Base-by-base conservation (phyloP, 37 sponge, comb jelly and placozoan genomes). In the Spongia lamella region DNA sequence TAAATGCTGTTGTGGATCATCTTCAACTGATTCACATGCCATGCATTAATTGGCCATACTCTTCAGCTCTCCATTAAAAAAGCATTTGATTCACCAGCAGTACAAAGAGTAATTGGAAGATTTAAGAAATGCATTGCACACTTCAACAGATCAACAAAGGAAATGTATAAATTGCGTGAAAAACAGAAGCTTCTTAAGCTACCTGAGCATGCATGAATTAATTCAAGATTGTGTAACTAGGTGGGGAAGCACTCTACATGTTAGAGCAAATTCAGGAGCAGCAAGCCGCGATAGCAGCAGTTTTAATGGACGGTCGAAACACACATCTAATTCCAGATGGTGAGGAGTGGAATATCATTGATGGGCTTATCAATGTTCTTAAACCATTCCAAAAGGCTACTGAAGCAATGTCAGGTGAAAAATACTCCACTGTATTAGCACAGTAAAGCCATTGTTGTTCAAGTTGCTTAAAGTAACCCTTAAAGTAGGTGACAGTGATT, bases 271-370 rank as follows among this genome's bases (percentile, higher is more conserved):
- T 73, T 22, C 29, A 9, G 36, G 75, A 73, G 54, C 75, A 73
- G 31, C 60, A 73, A 31, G 75, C 75, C 37, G 75, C 75, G n/a
- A 73, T 73, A 26, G 75, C 75, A 73, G 75, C 75, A 35, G 61
- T 56, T 52, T 22, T 73, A 3, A 31, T 73, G 59, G 75, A 73
- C 30, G 19, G 32, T 22, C 57, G 56, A 1, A 56, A 56, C 3
- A 58, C 59, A 7, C 35, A 73, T 15, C 38, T 73, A 15, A 73
- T 73, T 57, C 75, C 75, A 2, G 36, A 54, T 22, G 75, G 56
- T 9, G 39, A 36, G 1, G 75, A 73, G 1, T 73, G 53, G 57
- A 30, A 15, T 4, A 32, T 38, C 0, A 53, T 25, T 21, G 72
- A n/a, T 29, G 61, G 31, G 30, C 31, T 58, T 30, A 25, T 58